phyloP scores from a whole-genome alignment of 1,140 invertebrate genomes.

The Parapsyche elsis region DNA sequence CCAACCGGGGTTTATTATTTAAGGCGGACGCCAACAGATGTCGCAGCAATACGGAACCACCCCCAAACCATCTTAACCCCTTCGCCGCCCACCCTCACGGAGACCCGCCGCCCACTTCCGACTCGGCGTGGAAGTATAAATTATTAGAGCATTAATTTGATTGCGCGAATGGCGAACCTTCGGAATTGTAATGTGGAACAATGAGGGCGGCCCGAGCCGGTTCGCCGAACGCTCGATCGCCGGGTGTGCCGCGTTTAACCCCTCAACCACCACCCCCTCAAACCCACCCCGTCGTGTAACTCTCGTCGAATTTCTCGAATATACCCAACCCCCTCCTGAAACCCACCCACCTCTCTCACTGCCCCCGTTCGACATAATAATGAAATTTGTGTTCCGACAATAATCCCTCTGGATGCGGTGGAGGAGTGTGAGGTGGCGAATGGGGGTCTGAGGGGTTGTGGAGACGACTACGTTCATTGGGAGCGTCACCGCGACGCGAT shows the following conservation, averaged over 20 bases:
- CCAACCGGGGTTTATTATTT: slow-evolving; percentile 30
- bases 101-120: not conserved
- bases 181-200: slow-evolving; percentile 38
- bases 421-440: no score
- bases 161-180: slow-evolving; percentile 41
- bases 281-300: not conserved
- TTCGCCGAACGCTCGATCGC: not conserved
- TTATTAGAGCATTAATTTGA: slow-evolving; percentile 43
- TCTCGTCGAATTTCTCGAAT: not conserved
- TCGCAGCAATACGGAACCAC: slow-evolving; percentile 17
- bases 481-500: no score
- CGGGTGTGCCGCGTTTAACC: not conserved
- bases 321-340: not conserved
- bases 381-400: slow-evolving; percentile 8
- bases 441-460: no score
- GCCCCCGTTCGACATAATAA: not conserved
- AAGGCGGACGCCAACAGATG: slow-evolving; percentile 38
- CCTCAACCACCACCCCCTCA: not conserved
- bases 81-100: not conserved
- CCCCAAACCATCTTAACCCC: not conserved
- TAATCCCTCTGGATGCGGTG: not conserved
- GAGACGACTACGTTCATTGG: not conserved
- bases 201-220: slow-evolving; percentile 15
- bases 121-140: slow-evolving; percentile 29
- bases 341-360: not conserved